Percentiles rank a stretch among this genome's conserved stretches.
phyloP scores from a whole-genome alignment of 2,888 invertebrate genomes.

The Melinaea marsaeus region DNA sequence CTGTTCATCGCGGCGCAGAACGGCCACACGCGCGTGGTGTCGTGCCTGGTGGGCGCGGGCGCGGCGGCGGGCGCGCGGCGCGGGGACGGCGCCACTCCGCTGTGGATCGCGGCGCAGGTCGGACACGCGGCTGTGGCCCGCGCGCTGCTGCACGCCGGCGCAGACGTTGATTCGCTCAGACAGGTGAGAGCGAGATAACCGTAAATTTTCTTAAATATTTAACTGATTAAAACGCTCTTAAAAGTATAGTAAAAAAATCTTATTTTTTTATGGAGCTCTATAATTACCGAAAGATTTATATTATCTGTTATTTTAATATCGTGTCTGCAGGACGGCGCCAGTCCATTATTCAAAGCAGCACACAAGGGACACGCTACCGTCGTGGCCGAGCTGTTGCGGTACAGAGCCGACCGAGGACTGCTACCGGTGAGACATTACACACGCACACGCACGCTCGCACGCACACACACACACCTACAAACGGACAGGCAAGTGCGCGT shows the following conservation, averaged over 20 bases:
- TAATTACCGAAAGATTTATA: too few species aligned
- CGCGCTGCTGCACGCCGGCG: constrained; percentile 86
- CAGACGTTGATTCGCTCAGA: constrained; percentile 86
- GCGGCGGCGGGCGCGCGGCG: constrained; percentile 86
- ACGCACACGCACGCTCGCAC: background rate
- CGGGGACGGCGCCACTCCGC: constrained; percentile 90
- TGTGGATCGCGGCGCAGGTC: constrained; percentile 98
- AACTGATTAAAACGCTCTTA: too few species aligned
- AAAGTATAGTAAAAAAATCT: too few species aligned
- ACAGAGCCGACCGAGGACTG: constrained; percentile 88
- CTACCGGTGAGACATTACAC: constrained; percentile 82
- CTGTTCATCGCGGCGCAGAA: constrained; percentile 96
- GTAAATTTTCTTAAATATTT: too few species aligned
- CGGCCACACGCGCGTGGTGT: constrained; percentile 90
- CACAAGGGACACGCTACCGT: constrained; percentile 96
- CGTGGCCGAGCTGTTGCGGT: constrained; percentile 88
- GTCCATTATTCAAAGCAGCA: constrained; percentile 95
- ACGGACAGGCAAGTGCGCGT: background rate
- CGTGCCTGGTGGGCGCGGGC: constrained; percentile 83
- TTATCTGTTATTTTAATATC: background rate
- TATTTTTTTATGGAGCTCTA: too few species aligned
- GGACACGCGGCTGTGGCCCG: constrained; percentile 90
- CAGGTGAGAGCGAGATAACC: constrained; percentile 87
- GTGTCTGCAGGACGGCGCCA: constrained; percentile 89
- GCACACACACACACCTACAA: background rate